These are phyloP conservation scores for Lagodon rhomboides DNA, from an alignment of 2,797 vertebrate species.

Conservation along the genomic window DNA sequence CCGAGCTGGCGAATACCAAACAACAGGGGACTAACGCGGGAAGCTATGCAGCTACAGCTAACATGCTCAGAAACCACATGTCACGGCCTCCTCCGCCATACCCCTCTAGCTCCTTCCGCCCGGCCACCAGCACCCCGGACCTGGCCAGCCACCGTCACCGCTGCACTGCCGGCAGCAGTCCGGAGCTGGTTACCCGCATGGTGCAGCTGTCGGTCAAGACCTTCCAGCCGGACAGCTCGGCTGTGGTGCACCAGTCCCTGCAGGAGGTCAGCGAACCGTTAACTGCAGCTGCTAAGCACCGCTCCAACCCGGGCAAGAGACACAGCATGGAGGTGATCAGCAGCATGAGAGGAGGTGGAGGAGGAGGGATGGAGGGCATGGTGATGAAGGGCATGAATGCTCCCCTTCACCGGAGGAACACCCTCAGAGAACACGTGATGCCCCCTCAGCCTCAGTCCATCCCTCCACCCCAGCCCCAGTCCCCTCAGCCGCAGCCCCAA, in stretches of 20 bases:
- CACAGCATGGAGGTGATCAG: slow-evolving; percentile 96
- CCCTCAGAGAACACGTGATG: slow-evolving; percentile 90
- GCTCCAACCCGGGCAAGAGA: slow-evolving; percentile 89
- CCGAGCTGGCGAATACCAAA: slow-evolving; percentile 94
- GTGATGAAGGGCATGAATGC: slow-evolving; percentile 90
- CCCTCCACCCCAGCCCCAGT: slow-evolving; percentile 81
- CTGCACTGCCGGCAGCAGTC: slow-evolving; percentile 93
- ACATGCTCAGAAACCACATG: slow-evolving; percentile 92
- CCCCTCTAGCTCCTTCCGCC: slow-evolving; percentile 89
- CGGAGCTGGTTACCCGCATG: slow-evolving; percentile 94
- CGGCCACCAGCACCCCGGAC: slow-evolving; percentile 96
- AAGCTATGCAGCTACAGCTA: slow-evolving; percentile 82
- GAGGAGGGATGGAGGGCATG: slow-evolving; percentile 91
- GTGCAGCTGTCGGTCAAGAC: slow-evolving; percentile 98
- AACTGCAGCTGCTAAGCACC: slow-evolving; percentile 89
- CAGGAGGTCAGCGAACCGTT: slow-evolving; percentile 96
- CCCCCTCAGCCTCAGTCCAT: slow-evolving; percentile 83
- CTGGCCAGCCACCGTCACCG: slow-evolving; percentile 95
- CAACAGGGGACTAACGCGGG: slow-evolving; percentile 82
- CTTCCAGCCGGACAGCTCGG: slow-evolving; percentile 96
- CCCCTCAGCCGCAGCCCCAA: slow-evolving; percentile 69
- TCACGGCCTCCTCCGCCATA: slow-evolving; percentile 94
- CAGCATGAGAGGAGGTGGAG: slow-evolving; percentile 85
- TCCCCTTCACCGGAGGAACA: slow-evolving; percentile 90
- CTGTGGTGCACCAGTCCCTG: slow-evolving; percentile 93